Base-by-base conservation (phyloP, 92 coral and sea anemone genomes). In the Anthopleura xanthogrammica region DNA sequence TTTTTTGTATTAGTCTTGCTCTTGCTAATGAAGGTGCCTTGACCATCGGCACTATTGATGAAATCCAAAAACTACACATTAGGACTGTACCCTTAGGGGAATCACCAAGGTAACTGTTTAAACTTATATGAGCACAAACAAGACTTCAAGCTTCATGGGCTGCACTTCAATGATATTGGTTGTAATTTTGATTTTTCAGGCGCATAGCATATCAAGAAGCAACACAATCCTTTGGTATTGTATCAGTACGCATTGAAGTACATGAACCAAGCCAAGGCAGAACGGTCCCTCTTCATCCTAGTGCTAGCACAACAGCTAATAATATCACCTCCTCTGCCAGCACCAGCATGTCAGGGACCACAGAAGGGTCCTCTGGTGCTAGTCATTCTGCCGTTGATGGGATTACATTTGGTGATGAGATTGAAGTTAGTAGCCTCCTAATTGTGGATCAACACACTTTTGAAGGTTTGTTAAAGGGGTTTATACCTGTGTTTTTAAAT, bases 41-140 rank as follows among this genome's bases (percentile, higher is more conserved):
- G 52, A 96, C 98, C 17, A 96, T 96, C 71, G 99, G 99, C 36
- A 96, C 99, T 3, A 96, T 96, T 81, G 99, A 94, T 65, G 99
- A 96, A 86, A 96, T 96, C 52, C 99, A 96, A 77, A 96, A 96
- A 78, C 93, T 96, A 19, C 99, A 96, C 88, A 94, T 96, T 75
- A 87, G 98, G 43, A 96, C 97, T 13, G 98, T 96, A 20, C 95
- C 99, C 46, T 91, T 96, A 54, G 94, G 90, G 16, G 99, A 96
- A 70, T 93, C 98, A 41, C 99, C 99, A 55, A 90, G 98, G 98
- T 95, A 87, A 9, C n/a, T 5, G 17, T 60, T 29, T 29, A 29
- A 29, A 29, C 36, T 29, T 29, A 0, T 29, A 29, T 29, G 1
- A 29, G 1, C 36, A 29, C 36, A 29, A 29, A 29, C 36, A 29